Evolutionary conservation across 92 coral and sea anemone species (phyloP).

Genomic region (Epizoanthus ramosus): DNA sequence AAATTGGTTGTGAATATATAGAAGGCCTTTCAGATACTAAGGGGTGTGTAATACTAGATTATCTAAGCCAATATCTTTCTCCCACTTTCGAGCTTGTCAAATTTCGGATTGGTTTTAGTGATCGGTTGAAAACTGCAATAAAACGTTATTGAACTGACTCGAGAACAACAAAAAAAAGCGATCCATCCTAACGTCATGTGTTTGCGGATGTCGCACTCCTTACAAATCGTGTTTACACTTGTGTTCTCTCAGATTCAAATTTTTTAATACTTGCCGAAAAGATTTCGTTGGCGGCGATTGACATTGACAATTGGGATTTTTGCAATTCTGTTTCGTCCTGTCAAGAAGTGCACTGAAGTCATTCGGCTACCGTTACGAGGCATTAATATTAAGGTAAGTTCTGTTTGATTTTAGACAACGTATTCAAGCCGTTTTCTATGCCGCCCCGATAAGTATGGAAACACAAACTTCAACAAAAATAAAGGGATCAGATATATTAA

Average conservation of each 20-base stretch:
- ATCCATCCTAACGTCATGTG: not conserved
- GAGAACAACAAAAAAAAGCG: not conserved
- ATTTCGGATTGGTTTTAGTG: not conserved
- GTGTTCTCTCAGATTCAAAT: not conserved
- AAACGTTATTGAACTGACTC: not conserved
- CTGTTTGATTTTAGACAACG: not conserved
- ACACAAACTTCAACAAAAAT: not conserved
- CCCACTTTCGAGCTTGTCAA: not conserved
- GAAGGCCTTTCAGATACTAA: not conserved
- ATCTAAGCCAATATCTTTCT: not conserved
- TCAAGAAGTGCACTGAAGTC: not conserved
- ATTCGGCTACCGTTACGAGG: not conserved
- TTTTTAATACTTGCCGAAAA: not conserved
- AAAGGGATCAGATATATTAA: too few relatives aligned
- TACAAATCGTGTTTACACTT: not conserved
- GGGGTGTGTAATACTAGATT: too few relatives aligned
- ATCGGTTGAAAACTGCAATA: too few relatives aligned
- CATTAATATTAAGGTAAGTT: not conserved
- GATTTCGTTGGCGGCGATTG: not conserved
- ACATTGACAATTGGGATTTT: too few relatives aligned
- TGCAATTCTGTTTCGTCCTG: too few relatives aligned
- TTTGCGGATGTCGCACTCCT: conserved; percentile 8
- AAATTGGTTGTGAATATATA: not conserved
- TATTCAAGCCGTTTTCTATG: not conserved
- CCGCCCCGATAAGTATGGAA: not conserved